Evolutionary conservation across 1,140 invertebrate species (phyloP), one percentile per base, ranked within the genome.

Genomic region (Fopius arisanus): DNA sequence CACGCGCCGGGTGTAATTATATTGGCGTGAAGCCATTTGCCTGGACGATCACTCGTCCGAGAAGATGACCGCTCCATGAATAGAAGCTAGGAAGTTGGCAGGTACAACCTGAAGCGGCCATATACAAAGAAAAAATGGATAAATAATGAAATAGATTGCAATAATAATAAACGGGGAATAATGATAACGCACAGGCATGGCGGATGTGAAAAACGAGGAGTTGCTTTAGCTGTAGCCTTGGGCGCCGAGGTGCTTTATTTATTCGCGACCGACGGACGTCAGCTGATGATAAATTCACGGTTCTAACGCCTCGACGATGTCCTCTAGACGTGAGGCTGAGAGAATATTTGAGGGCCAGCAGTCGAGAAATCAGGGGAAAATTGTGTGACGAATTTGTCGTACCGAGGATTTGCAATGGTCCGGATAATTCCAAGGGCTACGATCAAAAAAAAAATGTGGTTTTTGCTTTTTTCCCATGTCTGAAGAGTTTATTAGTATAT

Each of bases 1-100:
- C 73, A 59, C 54, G 66, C 48, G 37, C 73, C 29, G 54, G 70
- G 73, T 41, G 73, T 74, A 70, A 74, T 74, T 74, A 70, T 70
- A 70, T 70, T 66, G 68, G 73, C 59, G 70, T 37, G 67, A 48
- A 62, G 66, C 51, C 67, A 74, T 54, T 74, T 74, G 73, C 67
- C 68, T 74, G 16, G 26, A 67, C 54, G 43, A 19, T 51, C 66
- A 68, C 66, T 43, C 66, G 63, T 29, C 26, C 63, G 29, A 66
- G 29, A 59, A 26, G 54, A 59, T 59, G 54, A 51, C 43, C 43
- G 43, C n/a, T 51, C 54, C 54, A 6, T 59, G 54, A 26, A 59
- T 23, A 23, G 19, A 59, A 59, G 54, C 23, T 10, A 59, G 54
- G 54, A 59, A 59, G 54, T 59, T 59, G 23, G 54, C 23, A 26